Evolutionary conservation across 2,888 invertebrate genomes (phyloP).

Genomic region (Tiliacea aurago): DNA sequence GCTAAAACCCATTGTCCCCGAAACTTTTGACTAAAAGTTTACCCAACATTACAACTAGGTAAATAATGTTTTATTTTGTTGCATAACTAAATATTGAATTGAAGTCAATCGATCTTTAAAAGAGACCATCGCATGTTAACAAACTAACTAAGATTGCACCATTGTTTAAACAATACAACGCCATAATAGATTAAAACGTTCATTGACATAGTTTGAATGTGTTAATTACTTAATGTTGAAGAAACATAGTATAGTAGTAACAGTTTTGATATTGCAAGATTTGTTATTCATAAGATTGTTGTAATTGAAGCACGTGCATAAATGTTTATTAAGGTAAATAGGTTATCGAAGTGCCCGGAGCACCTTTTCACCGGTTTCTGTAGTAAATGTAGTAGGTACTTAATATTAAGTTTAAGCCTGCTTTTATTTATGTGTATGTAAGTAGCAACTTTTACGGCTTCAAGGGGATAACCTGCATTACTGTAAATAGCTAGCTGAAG

Average conservation of each 20-base stretch:
- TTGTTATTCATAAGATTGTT: conserved; percentile 24
- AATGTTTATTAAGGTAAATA: conserved; percentile 43
- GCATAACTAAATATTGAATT: not conserved
- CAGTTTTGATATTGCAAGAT: conserved; percentile 38
- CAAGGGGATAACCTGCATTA: conserved; percentile 3
- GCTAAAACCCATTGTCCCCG: not conserved
- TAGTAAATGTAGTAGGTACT: conserved; percentile 11
- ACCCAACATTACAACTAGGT: not conserved
- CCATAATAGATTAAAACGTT: conserved; percentile 36
- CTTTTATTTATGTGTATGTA: conserved; percentile 32
- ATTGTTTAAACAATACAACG: conserved; percentile 36
- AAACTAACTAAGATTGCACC: conserved; percentile 25
- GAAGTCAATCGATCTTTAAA: conserved; percentile 18
- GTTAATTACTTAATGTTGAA: conserved; percentile 36
- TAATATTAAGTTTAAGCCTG: conserved; percentile 4
- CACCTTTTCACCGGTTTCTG: conserved; percentile 35
- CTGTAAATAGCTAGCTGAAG: not conserved
- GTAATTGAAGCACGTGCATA: conserved; percentile 26
- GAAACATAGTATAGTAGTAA: conserved; percentile 13
- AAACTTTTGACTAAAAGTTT: not conserved
- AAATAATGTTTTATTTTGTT: not conserved
- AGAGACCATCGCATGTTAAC: conserved; percentile 38
- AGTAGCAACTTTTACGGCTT: conserved; percentile 45
- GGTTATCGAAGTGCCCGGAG: conserved; percentile 21
- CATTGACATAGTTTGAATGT: conserved; percentile 52